Evolutionary conservation across 2,888 invertebrate genomes (phyloP).

Genomic region (Pherbina coryleti): DNA sequence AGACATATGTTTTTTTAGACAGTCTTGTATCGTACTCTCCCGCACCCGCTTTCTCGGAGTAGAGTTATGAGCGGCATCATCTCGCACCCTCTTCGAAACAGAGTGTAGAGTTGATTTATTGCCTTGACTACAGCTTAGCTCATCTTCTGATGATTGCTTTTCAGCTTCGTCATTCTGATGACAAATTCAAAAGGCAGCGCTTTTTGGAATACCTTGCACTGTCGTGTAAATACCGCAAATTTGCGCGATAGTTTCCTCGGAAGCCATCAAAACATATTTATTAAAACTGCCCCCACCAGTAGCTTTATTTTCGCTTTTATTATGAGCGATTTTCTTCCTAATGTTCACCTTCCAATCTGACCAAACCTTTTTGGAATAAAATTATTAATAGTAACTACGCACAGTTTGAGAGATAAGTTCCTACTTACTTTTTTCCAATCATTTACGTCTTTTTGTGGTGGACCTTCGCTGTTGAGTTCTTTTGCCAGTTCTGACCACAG

Average conservation of each 20-base stretch:
- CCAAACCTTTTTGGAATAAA: background rate
- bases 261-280: too few species aligned
- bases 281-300: background rate
- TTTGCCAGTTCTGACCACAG: background rate
- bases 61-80: too few species aligned
- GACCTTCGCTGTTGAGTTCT: background rate
- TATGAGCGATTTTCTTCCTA: background rate
- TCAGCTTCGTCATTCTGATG: background rate
- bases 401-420: too few species aligned
- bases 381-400: too few species aligned
- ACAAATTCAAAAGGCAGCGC: background rate
- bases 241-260: too few species aligned
- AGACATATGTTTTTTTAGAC: background rate
- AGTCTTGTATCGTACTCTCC: background rate
- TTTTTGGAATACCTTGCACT: too few species aligned
- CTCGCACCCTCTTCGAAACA: too few species aligned
- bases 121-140: background rate
- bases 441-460: background rate
- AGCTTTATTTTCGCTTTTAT: background rate
- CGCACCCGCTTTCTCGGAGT: background rate
- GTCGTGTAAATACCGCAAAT: too few species aligned
- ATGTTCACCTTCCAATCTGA: background rate
- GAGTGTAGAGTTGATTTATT: too few species aligned
- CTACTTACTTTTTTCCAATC: background rate
- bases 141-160: background rate